Base-by-base conservation (phyloP, 1,140 invertebrate species). In the Drosophila punjabiensis region DNA sequence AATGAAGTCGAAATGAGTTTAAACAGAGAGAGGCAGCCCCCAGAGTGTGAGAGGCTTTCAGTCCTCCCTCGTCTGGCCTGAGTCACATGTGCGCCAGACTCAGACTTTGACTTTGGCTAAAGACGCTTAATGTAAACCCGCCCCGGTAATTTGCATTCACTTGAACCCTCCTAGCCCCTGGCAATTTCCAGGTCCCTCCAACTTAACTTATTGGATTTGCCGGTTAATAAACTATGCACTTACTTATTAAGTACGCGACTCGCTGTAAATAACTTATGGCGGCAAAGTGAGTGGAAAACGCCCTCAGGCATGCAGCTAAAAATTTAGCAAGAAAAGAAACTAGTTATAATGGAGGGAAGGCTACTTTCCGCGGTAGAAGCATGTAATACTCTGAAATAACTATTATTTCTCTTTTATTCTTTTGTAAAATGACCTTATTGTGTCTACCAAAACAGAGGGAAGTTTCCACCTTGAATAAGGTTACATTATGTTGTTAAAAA, bases 161-260 rank as follows among this genome's bases (percentile, higher is more conserved):
- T 41, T 43, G 41, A 41, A 53, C 41, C 24, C 18, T 33, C 18
- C 11, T 5, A 10, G 18, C 16, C 24, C 45, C 35, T 3, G 58
- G 37, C 53, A 69, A 61, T 71, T 55, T 79, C 30, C 73, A 47
- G 20, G 10, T 37, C 52, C 45, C 41, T 69, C 62, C 33, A 70
- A 71, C 86, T 89, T 90, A 70, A 71, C 86, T 89, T 90, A 89
- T 89, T 90, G 86, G 82, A 90, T 89, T 89, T 86, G 65, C 79
- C 63, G 87, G 87, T 80, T 82, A 73, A 86, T 79, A 80, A 82
- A 81, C 73, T 82, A 82, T 90, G 73, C 69, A 84, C 71, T 90
- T 80, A 66, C 69, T 80, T 82, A 90, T 90, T 86, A 86, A 82
- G 73, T 65, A 32, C 63, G 65, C 63, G 69, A 61, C 45, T 47